Evolutionary conservation across 2,113 vertebrate species (phyloP).

Genomic region (Formicarius rufipectus): DNA sequence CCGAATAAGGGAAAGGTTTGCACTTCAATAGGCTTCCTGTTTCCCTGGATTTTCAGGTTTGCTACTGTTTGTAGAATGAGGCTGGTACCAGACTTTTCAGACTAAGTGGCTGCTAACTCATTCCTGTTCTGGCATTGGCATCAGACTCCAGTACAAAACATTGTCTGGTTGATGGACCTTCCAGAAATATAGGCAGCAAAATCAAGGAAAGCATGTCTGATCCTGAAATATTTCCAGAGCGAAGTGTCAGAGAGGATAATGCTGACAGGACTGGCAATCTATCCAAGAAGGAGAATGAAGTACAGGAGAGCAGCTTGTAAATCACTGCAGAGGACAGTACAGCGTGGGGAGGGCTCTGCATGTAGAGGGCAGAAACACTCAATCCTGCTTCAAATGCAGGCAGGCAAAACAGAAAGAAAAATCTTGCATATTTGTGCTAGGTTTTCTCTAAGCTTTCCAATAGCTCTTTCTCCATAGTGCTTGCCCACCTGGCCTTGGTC

Average conservation of each 20-base stretch:
- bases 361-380: neutral
- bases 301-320: conserved; percentile 36
- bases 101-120: conserved; percentile 39
- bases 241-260: conserved; percentile 43
- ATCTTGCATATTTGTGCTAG: neutral
- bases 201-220: conserved; percentile 23
- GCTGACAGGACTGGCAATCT: conserved; percentile 54
- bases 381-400: neutral
- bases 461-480: neutral
- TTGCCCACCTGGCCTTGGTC: neutral
- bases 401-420: neutral
- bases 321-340: neutral
- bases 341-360: neutral
- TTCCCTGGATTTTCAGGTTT: conserved; percentile 46
- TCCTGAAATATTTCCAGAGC: conserved; percentile 50
- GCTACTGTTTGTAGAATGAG: conserved; percentile 8
- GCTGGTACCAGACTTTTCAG: neutral
- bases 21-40: conserved; percentile 34
- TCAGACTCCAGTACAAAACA: neutral
- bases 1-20: conserved; percentile 50
- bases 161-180: neutral
- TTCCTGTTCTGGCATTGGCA: neutral
- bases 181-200: conserved; percentile 47
- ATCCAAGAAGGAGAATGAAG: neutral
- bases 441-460: neutral